Evolutionary conservation across 2,113 vertebrate species (phyloP).

Genomic region (Mesocricetus auratus): DNA sequence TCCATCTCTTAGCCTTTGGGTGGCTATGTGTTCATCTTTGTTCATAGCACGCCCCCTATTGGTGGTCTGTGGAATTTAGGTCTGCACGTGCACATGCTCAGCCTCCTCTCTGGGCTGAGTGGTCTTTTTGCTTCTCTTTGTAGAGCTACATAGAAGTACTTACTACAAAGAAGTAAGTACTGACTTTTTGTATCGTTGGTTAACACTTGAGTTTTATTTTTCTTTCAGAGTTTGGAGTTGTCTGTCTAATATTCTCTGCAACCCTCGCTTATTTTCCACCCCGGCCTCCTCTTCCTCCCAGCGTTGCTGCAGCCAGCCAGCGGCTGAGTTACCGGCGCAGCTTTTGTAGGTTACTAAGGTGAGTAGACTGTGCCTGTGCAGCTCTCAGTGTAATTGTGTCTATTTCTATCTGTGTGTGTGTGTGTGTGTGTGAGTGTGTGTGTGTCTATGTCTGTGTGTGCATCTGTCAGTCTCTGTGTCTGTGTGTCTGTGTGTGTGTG

Average conservation of each 20-base stretch:
- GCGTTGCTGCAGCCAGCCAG: constrained; percentile 97
- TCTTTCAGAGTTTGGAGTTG: constrained; percentile 92
- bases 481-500: background rate
- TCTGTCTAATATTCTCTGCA: constrained; percentile 92
- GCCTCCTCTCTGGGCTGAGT: background rate
- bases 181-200: constrained; percentile 22
- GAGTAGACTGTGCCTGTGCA: constrained; percentile 50
- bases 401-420: too few species aligned
- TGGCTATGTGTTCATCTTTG: background rate
- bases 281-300: constrained; percentile 95
- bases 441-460: too few species aligned
- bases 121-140: background rate
- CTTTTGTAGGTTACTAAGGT: constrained; percentile 96
- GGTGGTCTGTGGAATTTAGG: background rate
- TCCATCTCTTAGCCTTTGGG: background rate
- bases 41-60: background rate
- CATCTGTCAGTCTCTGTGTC: background rate
- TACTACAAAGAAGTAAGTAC: constrained; percentile 30
- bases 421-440: background rate
- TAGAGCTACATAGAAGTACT: constrained; percentile 19
- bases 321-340: constrained; percentile 96
- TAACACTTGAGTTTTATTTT: constrained; percentile 42
- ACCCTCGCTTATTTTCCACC: constrained; percentile 96
- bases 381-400: background rate
- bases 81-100: background rate